A percentile compares a stretch with the other conserved stretches of the same genome.
Conservation (phyloP, 2,113 vertebrate species). For the Petromus typicus region DNA sequence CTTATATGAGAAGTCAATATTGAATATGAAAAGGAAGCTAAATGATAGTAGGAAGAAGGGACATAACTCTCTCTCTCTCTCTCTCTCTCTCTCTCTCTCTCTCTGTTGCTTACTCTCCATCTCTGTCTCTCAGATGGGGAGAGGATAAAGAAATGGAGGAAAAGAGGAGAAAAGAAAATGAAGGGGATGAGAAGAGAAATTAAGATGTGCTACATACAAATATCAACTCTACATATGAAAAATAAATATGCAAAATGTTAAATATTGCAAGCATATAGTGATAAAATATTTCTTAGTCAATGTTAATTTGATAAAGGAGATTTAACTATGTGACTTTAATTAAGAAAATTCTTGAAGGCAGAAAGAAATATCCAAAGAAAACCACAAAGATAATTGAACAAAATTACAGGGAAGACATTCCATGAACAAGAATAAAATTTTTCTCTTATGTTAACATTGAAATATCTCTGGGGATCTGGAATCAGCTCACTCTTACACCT, state of each 20-base stretch:
- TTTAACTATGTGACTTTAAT: background rate
- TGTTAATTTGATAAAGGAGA: background rate
- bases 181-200: background rate
- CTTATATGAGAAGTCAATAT: background rate
- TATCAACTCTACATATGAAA: background rate
- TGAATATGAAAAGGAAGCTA: background rate
- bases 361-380: background rate
- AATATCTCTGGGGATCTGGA: background rate
- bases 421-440: no score
- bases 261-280: no score
- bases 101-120: no score
- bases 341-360: background rate
- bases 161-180: background rate
- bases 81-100: no score
- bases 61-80: no score
- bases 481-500: no score
- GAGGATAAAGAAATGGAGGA: background rate
- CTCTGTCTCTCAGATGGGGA: no score
- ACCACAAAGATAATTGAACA: background rate
- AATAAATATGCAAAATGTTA: no score
- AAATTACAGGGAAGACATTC: background rate
- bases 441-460: background rate
- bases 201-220: background rate
- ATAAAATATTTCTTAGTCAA: no score
- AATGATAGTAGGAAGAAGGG: no score